Base-by-base conservation (phyloP, 2,113 vertebrate genomes). In the Calidris pygmaea region DNA sequence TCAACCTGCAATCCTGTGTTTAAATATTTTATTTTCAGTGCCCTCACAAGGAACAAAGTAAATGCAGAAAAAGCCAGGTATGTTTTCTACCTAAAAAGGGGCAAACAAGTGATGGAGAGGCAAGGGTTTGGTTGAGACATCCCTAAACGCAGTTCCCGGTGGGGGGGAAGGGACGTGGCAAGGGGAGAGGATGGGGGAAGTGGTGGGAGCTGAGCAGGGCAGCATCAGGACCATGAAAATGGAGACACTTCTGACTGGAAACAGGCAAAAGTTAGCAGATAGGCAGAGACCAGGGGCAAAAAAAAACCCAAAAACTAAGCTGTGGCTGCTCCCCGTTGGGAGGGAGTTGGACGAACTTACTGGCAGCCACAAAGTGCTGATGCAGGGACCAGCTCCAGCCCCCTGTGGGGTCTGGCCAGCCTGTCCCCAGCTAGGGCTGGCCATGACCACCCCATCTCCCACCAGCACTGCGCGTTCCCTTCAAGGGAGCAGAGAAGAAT, bases 261-360 rank as follows among this genome's bases (percentile, higher is more conserved):
- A 59, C 4, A 5, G 14, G 5, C 39, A 22, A 50, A 62, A 71
- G 5, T 9, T 24, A 59, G 41, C 23, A 73, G 39, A 35, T 22
- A 18, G 3, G 17, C 9, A 80, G 84, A 66, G 16, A 30, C 1
- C 0, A 1, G 9, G 35, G 9, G 2, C 2, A 1, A 8, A 32
- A 56, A 18, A 45, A 43, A 34, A 45, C 20, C 9, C 19, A 5
- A 32, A 41, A 41, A 29, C 4, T 2, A 5, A 17, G 8, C 9
- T 39, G 7, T 76, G 43, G 5, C 21, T 60, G 7, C 5, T 22
- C 18, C 15, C 0, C 1, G 10, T 7, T 48, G 48, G 65, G 29
- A 39, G 7, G 13, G 21, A 35, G 4, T 56, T 14, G 20, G 9
- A 4, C 30, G 32, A 84, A 4, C 14, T 30, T 18, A 5, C 3